Evolutionary conservation across 1,140 invertebrate species (phyloP).

Genomic region (Agrypnia vestita): DNA sequence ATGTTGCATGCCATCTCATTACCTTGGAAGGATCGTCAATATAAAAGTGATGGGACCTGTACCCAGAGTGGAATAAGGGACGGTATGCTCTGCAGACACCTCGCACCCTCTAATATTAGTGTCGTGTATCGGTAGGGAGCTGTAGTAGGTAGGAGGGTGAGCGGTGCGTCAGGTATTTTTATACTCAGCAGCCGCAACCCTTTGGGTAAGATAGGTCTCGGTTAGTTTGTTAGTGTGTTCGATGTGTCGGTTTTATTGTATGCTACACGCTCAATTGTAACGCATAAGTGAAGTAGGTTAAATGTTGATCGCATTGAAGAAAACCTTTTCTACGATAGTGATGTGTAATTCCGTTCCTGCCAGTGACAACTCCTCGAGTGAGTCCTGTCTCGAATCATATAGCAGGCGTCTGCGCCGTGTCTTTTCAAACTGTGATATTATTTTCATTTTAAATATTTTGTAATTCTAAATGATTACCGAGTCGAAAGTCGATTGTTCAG

Average conservation of each 20-base stretch:
- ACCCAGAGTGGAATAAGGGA: too few relatives aligned
- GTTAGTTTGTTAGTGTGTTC: conserved; percentile 7
- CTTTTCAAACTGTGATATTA: background rate
- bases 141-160: background rate
- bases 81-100: too few relatives aligned
- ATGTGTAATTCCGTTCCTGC: too few relatives aligned
- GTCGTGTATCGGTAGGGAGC: background rate
- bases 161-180: background rate
- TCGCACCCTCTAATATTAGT: background rate
- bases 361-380: background rate
- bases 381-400: background rate
- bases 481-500: background rate
- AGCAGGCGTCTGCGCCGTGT: background rate
- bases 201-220: background rate
- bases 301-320: background rate
- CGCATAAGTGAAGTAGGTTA: background rate
- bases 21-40: too few relatives aligned
- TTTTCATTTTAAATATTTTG: background rate
- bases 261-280: conserved; percentile 38
- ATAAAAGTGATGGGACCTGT: too few relatives aligned
- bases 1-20: too few relatives aligned
- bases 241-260: conserved; percentile 25
- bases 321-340: background rate
- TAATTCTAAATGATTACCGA: background rate
- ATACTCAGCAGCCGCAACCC: too few relatives aligned